These are phyloP conservation scores for Sphenopsis melanotis DNA, from an alignment of 2,797 vertebrate genomes.

Conservation along the genomic window DNA sequence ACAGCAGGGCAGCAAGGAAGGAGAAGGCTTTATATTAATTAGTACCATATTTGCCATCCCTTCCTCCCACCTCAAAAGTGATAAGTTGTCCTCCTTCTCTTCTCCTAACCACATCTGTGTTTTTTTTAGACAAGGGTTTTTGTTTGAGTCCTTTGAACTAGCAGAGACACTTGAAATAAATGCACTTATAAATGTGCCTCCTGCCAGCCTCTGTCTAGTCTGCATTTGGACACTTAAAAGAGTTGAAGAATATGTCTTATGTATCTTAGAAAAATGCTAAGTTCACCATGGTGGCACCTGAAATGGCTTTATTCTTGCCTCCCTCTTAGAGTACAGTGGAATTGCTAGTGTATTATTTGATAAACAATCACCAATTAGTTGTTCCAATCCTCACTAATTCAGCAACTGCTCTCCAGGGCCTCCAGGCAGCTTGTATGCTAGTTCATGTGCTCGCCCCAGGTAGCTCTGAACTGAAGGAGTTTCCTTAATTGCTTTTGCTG, in stretches of 20 bases:
- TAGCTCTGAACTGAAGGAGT: constrained; percentile 48
- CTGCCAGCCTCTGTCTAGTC: constrained; percentile 33
- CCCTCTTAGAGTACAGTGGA: neutral
- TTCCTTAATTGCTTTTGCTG: constrained; percentile 52
- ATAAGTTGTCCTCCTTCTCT: neutral
- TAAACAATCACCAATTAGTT: constrained; percentile 58
- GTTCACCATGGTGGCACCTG: constrained; percentile 26
- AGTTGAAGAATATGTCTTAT: neutral
- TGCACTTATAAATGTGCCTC: constrained; percentile 17
- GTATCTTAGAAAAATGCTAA: constrained; percentile 27
- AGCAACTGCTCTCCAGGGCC: constrained; percentile 36
- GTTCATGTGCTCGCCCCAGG: constrained; percentile 24
- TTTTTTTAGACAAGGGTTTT: neutral
- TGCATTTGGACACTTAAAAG: constrained; percentile 40
- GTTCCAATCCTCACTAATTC: constrained; percentile 29
- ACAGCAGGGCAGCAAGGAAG: neutral
- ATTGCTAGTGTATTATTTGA: constrained; percentile 40
- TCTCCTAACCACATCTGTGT: neutral
- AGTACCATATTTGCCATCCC: neutral
- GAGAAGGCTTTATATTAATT: constrained; percentile 20
- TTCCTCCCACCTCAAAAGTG: neutral
- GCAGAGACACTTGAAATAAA: constrained; percentile 38
- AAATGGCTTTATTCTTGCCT: constrained; percentile 25
- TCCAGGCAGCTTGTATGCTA: constrained; percentile 16
- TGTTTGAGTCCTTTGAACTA: constrained; percentile 45